phyloP scores from a whole-genome alignment of 2,113 vertebrate species.

The Pionites leucogaster region DNA sequence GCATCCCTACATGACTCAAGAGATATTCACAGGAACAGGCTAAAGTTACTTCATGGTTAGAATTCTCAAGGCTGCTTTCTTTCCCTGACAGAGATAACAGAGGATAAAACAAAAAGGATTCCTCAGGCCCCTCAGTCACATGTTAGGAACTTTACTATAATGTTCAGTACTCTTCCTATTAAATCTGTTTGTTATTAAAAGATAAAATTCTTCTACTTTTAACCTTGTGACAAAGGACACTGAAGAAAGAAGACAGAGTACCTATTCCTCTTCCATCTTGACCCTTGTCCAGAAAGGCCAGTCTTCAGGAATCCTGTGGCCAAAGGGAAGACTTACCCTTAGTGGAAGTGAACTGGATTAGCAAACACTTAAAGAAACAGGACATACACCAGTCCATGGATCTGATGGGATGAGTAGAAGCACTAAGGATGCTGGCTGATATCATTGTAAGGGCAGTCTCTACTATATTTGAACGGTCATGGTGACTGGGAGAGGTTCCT shows the following conservation, averaged over 20 bases:
- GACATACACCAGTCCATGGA: background rate
- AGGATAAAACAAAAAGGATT: background rate
- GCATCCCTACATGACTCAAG: background rate
- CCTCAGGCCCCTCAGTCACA: background rate
- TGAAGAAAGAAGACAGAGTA: background rate
- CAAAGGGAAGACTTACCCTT: background rate
- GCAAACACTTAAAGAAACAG: background rate
- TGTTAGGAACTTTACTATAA: background rate
- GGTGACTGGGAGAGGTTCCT: background rate
- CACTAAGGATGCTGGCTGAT: background rate
- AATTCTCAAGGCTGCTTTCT: background rate
- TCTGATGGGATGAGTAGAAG: background rate
- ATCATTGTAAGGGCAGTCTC: background rate
- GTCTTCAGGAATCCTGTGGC: background rate
- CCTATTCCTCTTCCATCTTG: background rate
- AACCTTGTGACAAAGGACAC: background rate
- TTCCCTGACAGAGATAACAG: background rate
- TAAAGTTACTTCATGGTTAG: background rate
- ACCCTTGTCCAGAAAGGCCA: background rate
- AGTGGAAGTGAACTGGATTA: background rate
- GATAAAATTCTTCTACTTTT: background rate
- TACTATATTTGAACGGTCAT: background rate
- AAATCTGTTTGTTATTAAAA: background rate
- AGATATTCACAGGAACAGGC: background rate
- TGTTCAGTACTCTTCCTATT: background rate